Evolutionary conservation across 2,888 invertebrate genomes (phyloP).

Genomic region (Zootermopsis nevadensis): DNA sequence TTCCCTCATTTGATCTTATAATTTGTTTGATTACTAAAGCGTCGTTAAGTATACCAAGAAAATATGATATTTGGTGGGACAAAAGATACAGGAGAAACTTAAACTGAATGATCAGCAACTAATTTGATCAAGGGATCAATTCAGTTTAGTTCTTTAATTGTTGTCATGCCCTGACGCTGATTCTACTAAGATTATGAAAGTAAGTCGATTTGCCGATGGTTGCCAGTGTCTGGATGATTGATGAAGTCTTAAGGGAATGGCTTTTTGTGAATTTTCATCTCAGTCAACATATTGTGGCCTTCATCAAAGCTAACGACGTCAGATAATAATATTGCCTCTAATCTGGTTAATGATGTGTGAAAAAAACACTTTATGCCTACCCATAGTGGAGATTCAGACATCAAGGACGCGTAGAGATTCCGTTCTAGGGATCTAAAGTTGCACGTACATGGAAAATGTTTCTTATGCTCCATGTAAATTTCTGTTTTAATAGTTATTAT

Average conservation of each 20-base stretch:
- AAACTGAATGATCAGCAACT: neutral
- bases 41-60: neutral
- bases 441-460: no score
- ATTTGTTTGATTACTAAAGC: neutral
- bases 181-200: neutral
- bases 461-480: no score
- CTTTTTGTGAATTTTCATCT: neutral
- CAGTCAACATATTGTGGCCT: neutral
- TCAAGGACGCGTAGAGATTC: no score
- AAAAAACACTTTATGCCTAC: neutral
- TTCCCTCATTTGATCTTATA: neutral
- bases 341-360: neutral
- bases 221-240: neutral
- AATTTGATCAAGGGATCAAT: neutral
- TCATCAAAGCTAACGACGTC: neutral
- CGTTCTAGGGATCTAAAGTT: no score
- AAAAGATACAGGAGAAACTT: neutral
- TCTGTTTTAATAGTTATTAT: no score
- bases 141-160: neutral
- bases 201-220: neutral
- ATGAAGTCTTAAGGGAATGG: neutral
- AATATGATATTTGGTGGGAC: neutral
- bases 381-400: neutral
- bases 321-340: neutral
- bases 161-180: neutral